phyloP scores from a whole-genome alignment of 2,113 vertebrate genomes.

The human region GRCh38 chr5:136258501-136259000 shows the following conservation, averaged over 20 bases:
- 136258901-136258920: background rate
- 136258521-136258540: background rate
- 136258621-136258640: background rate
- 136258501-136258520: slow-evolving; percentile 38
- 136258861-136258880: background rate
- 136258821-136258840: background rate
- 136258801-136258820: background rate
- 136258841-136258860: background rate
- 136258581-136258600: background rate
- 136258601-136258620: background rate
- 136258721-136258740: background rate
- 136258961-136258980: background rate
- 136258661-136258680: background rate
- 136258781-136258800: background rate
- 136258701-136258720: background rate
- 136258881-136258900: background rate
- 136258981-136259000: background rate
- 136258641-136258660: background rate
- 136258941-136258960: background rate
- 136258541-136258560: slow-evolving; percentile 23
- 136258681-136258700: background rate
- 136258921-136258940: background rate
- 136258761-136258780: background rate
- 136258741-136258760: background rate
- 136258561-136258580: background rate